Conservation (phyloP, 2,888 invertebrate genomes). For the Orthonevra nobilis region DNA sequence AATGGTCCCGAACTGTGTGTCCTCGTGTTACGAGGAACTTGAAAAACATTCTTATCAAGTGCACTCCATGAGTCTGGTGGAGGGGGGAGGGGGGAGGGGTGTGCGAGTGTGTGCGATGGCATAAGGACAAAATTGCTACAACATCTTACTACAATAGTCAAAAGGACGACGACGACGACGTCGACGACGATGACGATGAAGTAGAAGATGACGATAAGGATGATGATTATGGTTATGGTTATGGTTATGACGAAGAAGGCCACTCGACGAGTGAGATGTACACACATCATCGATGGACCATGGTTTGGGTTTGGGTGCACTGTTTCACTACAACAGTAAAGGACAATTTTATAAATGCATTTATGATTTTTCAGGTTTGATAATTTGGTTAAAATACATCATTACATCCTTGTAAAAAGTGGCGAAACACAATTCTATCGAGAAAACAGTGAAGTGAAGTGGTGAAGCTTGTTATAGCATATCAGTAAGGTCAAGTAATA, state of each 20-base stretch:
- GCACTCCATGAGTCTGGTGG: too few species aligned
- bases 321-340: conserved; percentile 9
- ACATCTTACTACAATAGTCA: conserved; percentile 47
- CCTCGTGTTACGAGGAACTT: conserved; percentile 26
- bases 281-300: conserved; percentile 61
- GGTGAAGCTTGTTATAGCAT: too few species aligned
- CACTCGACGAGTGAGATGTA: conserved; percentile 42
- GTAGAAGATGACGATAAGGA: conserved; percentile 36
- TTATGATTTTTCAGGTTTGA: background rate
- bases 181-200: conserved; percentile 43
- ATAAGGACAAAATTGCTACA: conserved; percentile 48
- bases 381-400: conserved; percentile 11
- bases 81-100: too few species aligned
- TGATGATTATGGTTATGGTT: conserved; percentile 24
- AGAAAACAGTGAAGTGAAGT: too few species aligned
- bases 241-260: conserved; percentile 43
- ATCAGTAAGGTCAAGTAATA: too few species aligned
- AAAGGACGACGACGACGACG: conserved; percentile 36
- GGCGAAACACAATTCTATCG: too few species aligned
- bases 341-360: conserved; percentile 20
- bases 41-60: conserved; percentile 57
- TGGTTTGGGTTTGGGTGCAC: conserved; percentile 30
- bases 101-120: conserved; percentile 5
- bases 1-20: conserved; percentile 33
- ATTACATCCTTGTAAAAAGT: too few species aligned